These are phyloP conservation scores for Triplophysa dalaica DNA, from an alignment of 2,113 vertebrate genomes.

Conservation along the genomic window DNA sequence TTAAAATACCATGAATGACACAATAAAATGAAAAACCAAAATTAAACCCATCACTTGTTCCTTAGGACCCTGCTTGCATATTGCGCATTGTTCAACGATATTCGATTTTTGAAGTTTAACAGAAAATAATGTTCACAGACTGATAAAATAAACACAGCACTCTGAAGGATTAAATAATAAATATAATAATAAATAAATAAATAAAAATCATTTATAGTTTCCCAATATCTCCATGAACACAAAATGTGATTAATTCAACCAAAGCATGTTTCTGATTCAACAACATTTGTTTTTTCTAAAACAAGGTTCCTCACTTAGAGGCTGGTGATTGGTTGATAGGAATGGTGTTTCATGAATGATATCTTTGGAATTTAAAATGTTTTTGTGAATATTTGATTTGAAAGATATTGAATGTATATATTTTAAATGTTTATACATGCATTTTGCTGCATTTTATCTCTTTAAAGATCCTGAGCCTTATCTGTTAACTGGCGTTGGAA, in stretches of 20 bases:
- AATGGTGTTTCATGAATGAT: not conserved
- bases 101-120: no score
- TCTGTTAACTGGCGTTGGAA: slow-evolving; percentile 84
- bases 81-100: not conserved
- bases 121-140: no score
- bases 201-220: no score
- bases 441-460: not conserved
- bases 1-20: not conserved
- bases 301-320: no score
- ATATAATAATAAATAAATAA: no score
- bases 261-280: no score
- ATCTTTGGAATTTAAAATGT: not conserved
- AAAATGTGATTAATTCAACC: no score
- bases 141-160: no score
- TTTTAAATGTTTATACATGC: no score
- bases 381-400: not conserved
- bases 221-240: no score
- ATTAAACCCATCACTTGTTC: not conserved
- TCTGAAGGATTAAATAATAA: no score
- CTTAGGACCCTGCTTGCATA: not conserved
- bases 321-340: not conserved
- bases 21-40: not conserved
- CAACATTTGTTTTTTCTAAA: no score
- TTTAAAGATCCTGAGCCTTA: slow-evolving; percentile 79
- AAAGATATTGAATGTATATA: not conserved